Percentiles rank a stretch among this genome's conserved stretches.
Conservation (phyloP, 2,888 invertebrate species). For the Thera obeliscata region DNA sequence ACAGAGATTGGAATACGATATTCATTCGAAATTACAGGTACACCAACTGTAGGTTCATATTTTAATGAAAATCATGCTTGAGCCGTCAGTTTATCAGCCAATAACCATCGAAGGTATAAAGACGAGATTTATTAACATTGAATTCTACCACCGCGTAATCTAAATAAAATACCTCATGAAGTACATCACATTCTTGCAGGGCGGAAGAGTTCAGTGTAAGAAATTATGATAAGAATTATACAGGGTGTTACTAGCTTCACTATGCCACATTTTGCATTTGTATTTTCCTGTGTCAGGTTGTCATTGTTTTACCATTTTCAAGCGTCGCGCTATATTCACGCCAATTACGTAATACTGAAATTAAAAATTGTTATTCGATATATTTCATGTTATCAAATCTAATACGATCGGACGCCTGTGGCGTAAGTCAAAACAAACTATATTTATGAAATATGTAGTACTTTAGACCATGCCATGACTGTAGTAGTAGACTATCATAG, state of each 20-base stretch:
- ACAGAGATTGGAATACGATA: background rate
- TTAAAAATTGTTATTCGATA: too few relatives aligned
- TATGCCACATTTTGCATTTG: conserved; percentile 32
- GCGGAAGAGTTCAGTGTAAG: conserved; percentile 43
- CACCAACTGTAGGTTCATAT: background rate
- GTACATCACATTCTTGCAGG: background rate
- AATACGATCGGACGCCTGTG: too few relatives aligned
- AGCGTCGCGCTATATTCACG: background rate
- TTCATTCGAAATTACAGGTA: background rate
- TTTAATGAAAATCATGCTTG: conserved; percentile 16
- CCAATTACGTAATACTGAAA: too few relatives aligned
- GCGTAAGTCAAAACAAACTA: too few relatives aligned
- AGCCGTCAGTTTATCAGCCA: conserved; percentile 36
- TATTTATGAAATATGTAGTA: too few relatives aligned
- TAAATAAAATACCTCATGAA: background rate
- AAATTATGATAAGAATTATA: conserved; percentile 60
- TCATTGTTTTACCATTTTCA: conserved; percentile 12
- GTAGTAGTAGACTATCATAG: background rate
- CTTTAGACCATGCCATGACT: too few relatives aligned
- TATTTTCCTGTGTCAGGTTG: conserved; percentile 10
- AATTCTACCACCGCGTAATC: conserved; percentile 36
- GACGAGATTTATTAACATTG: conserved; percentile 44
- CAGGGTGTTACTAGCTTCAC: conserved; percentile 75
- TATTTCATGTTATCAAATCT: too few relatives aligned
- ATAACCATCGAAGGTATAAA: conserved; percentile 33